Evolutionary conservation across 1,140 invertebrate species (phyloP), one percentile per base, ranked within the genome.

Genomic region (Cotesia glomerata): DNA sequence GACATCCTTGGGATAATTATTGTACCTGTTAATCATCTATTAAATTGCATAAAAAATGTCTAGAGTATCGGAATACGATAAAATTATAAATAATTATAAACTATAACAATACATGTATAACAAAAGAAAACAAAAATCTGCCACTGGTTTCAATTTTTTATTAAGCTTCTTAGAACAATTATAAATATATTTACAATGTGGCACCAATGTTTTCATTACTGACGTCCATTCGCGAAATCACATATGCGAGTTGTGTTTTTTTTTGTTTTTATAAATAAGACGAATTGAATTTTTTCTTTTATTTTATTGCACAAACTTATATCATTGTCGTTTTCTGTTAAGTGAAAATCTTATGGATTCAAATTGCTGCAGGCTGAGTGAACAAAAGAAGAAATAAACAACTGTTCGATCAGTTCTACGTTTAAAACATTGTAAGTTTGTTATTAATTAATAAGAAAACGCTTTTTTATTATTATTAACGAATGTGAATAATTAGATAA

Each of bases 21-120:
- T 64, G 62, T 64, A 64, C 62, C 62, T 64, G 62, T 64, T 34
- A 16, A 64, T 64, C 32, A 64, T 35, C 13, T 64, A 64, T 39
- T 64, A 39, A 64, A 14, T 39, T 16, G 36, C 62, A 64, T 64
- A 64, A 64, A 63, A 64, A 39, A 14, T 4, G 35, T n/a, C 13
- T 18, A 39, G 52, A 56, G n/a, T 14, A n/a, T 56, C n/a, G 52
- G n/a, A 18, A n/a, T 56, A 14, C n/a, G 13, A 56, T 18, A n/a
- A 56, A 11, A n/a, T n/a, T 56, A 56, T 56, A 64, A 14, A 4
- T 35, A 64, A 39, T 8, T 7, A 39, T 39, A 8, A 39, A 36
- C 36, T 36, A 64, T 64, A 39, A 39, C 36, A 18, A 26, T 4
- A n/a, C 9, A 36, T 5, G 39, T 39, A 35, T 5, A 35, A 35